Evolutionary conservation across 2,113 vertebrate species (phyloP).

Genomic region (Bubo bubo): DNA sequence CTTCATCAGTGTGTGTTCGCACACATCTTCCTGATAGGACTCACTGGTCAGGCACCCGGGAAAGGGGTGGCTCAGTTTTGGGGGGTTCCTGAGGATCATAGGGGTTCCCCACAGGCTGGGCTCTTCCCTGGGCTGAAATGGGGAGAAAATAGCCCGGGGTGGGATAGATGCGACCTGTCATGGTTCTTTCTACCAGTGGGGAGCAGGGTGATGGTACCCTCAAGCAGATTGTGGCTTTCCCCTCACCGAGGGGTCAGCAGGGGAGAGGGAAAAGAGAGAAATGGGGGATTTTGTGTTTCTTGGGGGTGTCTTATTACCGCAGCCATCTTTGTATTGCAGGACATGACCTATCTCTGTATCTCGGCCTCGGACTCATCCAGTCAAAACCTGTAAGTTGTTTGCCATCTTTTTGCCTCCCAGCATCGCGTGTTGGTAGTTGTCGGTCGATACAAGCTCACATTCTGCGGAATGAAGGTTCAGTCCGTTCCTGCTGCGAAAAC

Average conservation of each 20-base stretch:
- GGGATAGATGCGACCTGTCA: not conserved
- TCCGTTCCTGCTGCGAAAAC: not conserved
- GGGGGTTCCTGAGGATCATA: not conserved
- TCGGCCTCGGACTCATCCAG: slow-evolving; percentile 83
- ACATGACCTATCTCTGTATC: slow-evolving; percentile 88
- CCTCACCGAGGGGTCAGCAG: not conserved
- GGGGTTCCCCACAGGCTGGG: fast-evolving
- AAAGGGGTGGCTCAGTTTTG: not conserved
- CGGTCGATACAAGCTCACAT: not conserved
- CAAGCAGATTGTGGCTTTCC: not conserved
- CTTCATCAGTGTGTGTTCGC: not conserved
- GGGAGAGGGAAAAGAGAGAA: not conserved
- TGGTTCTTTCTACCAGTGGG: fast-evolving
- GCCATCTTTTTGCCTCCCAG: not conserved
- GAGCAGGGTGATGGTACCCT: not conserved
- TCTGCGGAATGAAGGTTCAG: not conserved
- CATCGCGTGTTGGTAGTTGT: fast-evolving
- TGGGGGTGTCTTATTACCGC: not conserved
- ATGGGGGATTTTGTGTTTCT: not conserved
- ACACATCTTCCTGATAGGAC: not conserved
- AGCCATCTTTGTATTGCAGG: slow-evolving; percentile 65
- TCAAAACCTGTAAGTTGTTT: slow-evolving; percentile 84
- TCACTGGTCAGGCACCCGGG: fast-evolving
- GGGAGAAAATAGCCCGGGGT: fast-evolving
- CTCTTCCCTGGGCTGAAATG: not conserved